phyloP scores from a whole-genome alignment of 2,888 invertebrate species.

The Caenorhabditis uteleia region DNA sequence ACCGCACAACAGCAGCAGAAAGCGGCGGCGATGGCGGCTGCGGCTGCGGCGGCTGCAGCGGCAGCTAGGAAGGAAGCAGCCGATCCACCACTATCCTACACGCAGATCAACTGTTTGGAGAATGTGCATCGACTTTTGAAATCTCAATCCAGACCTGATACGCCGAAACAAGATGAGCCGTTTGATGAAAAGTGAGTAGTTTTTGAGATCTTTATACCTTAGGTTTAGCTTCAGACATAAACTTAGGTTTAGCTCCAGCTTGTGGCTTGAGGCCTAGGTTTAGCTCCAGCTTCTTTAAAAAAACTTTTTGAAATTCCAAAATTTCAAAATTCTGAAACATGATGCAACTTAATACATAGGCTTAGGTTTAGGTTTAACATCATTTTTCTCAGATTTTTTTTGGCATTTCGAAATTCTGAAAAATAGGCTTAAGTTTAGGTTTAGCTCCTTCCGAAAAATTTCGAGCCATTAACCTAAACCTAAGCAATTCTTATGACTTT shows the following conservation, averaged over 20 bases:
- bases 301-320: conserved; percentile 1
- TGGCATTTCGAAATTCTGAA: too few relatives aligned
- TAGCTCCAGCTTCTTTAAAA: too few relatives aligned
- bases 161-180: conserved; percentile 32
- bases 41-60: conserved; percentile 16
- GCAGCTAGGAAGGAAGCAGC: conserved; percentile 2
- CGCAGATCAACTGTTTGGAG: conserved; percentile 68
- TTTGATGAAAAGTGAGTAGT: conserved; percentile 40
- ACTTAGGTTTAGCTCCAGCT: too few relatives aligned
- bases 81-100: conserved; percentile 48
- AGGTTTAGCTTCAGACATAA: neutral
- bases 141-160: conserved; percentile 52
- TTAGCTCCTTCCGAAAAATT: too few relatives aligned
- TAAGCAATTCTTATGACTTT: too few relatives aligned
- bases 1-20: conserved; percentile 33
- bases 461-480: too few relatives aligned
- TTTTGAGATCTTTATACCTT: conserved; percentile 2
- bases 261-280: neutral
- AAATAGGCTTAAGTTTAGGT: too few relatives aligned
- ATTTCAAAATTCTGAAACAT: neutral
- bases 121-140: conserved; percentile 67
- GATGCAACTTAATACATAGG: too few relatives aligned
- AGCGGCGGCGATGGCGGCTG: conserved; percentile 27
- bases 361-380: too few relatives aligned
- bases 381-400: too few relatives aligned